Percentiles rank a stretch among this genome's conserved stretches.
phyloP scores from a whole-genome alignment of 2,888 invertebrate species.

The Cepaea hortensis region DNA sequence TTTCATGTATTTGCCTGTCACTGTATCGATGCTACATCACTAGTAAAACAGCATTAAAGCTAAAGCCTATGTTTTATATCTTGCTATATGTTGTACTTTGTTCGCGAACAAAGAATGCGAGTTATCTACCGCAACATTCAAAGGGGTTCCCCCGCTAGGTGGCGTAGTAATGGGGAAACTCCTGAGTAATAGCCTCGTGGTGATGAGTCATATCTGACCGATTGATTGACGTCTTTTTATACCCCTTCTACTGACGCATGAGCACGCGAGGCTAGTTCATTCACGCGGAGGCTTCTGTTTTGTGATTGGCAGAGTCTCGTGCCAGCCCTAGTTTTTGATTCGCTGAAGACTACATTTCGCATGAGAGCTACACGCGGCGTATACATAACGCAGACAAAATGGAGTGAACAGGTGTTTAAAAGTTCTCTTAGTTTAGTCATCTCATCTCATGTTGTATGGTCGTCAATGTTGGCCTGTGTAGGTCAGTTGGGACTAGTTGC shows the following conservation, averaged over 20 bases:
- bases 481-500: slow-evolving; percentile 30
- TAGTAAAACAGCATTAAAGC: too few relatives aligned
- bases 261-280: slow-evolving; percentile 29
- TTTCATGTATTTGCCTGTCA: too few relatives aligned
- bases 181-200: slow-evolving; percentile 30
- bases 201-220: slow-evolving; percentile 23
- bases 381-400: slow-evolving; percentile 30
- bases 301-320: slow-evolving; percentile 28
- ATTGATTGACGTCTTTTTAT: slow-evolving; percentile 28
- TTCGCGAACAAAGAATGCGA: too few relatives aligned
- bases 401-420: slow-evolving; percentile 45
- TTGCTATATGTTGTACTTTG: neutral
- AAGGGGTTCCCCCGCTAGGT: slow-evolving; percentile 33
- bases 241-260: neutral
- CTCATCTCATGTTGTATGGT: too few relatives aligned
- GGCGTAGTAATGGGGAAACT: slow-evolving; percentile 24
- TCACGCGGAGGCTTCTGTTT: slow-evolving; percentile 15
- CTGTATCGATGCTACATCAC: too few relatives aligned
- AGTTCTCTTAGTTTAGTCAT: slow-evolving; percentile 37
- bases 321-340: slow-evolving; percentile 40
- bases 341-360: neutral
- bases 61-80: too few relatives aligned
- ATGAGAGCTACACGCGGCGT: slow-evolving; percentile 6
- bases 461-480: neutral
- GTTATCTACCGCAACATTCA: neutral